Percentiles rank a stretch among this genome's conserved stretches.
These are phyloP conservation scores for Aphelinus certus DNA, from an alignment of 1,140 invertebrate species.

Conservation along the genomic window DNA sequence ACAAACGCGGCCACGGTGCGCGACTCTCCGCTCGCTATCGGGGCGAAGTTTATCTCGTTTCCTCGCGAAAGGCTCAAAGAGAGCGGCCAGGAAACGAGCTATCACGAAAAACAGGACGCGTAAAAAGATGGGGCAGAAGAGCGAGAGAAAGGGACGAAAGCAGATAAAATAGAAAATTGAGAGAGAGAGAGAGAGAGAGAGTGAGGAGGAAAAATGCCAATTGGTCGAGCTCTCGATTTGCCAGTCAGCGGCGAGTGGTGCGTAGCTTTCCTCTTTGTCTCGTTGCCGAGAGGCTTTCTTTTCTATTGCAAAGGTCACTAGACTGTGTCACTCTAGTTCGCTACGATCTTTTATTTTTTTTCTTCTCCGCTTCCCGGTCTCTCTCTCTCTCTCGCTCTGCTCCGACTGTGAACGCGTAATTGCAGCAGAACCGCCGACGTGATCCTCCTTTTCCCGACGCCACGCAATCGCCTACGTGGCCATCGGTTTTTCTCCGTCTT, in stretches of 20 bases:
- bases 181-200: conserved; percentile 12
- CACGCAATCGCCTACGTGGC: too few species aligned
- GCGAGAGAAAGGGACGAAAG: neutral
- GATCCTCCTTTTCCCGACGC: neutral
- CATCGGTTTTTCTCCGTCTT: too few species aligned
- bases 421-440: neutral
- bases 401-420: neutral
- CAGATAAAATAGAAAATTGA: neutral
- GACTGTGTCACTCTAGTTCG: conserved; percentile 1
- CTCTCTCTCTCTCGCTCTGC: neutral
- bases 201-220: conserved; percentile 32
- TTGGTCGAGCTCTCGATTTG: neutral
- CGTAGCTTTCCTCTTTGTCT: neutral
- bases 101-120: conserved; percentile 36
- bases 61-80: conserved; percentile 6
- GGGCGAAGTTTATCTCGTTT: conserved; percentile 27
- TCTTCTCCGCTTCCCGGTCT: neutral
- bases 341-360: neutral
- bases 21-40: too few species aligned
- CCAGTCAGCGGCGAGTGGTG: neutral
- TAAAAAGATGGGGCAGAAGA: neutral
- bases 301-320: neutral
- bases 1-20: too few species aligned
- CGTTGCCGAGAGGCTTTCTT: neutral
- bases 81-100: conserved; percentile 31